Conservation (phyloP, 2,113 vertebrate genomes). For the Hippocampus guttulatus region DNA sequence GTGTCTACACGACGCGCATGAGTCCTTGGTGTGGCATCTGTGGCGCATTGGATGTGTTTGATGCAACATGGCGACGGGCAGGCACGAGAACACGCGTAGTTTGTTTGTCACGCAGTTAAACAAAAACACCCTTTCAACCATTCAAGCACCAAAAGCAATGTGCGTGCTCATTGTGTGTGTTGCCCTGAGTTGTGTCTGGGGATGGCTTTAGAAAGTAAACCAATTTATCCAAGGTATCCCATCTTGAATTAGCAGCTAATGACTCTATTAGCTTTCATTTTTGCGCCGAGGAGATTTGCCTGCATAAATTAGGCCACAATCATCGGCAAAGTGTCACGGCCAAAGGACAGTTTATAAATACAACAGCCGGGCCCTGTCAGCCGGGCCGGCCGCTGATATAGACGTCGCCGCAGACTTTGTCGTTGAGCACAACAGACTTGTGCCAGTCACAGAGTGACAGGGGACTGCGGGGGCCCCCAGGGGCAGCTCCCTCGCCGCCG, state of each 20-base stretch:
- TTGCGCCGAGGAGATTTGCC: slow-evolving; percentile 97
- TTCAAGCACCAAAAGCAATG: slow-evolving; percentile 45
- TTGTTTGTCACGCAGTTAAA: slow-evolving; percentile 55
- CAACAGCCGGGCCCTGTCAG: slow-evolving; percentile 98
- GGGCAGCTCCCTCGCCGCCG: slow-evolving; percentile 84
- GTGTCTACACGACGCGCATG: not conserved
- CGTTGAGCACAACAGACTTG: slow-evolving; percentile 96
- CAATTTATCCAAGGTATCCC: slow-evolving; percentile 91
- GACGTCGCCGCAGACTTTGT: slow-evolving; percentile 99
- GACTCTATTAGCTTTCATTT: slow-evolving; percentile 99
- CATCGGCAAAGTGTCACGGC: slow-evolving; percentile 96
- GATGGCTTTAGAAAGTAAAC: slow-evolving; percentile 99
- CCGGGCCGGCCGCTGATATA: slow-evolving; percentile 91
- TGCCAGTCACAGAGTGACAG: slow-evolving; percentile 97
- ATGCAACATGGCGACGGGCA: slow-evolving; percentile 30
- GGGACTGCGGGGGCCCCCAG: slow-evolving; percentile 83
- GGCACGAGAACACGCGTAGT: slow-evolving; percentile 26
- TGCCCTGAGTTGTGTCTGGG: slow-evolving; percentile 60
- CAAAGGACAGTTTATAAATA: slow-evolving; percentile 99
- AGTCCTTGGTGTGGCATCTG: slow-evolving; percentile 28
- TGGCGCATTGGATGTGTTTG: slow-evolving; percentile 38
- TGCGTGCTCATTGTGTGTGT: slow-evolving; percentile 42
- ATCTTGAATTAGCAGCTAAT: slow-evolving; percentile 98
- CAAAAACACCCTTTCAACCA: slow-evolving; percentile 62
- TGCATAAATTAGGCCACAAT: slow-evolving; percentile 98